Conservation (phyloP, 2,888 invertebrate species). For the Augochlorella aurata region DNA sequence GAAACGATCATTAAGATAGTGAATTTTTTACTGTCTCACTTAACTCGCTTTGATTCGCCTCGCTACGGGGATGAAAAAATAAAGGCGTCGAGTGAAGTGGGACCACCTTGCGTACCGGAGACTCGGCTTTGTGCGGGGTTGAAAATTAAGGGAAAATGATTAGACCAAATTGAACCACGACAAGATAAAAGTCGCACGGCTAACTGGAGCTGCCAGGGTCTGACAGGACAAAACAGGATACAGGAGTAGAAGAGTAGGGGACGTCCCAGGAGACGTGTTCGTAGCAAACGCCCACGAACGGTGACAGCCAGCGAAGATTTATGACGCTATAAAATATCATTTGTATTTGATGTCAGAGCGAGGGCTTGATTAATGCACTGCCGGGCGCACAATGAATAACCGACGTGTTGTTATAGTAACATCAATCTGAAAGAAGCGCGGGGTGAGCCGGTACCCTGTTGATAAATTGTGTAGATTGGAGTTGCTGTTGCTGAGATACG, state of each 20-base stretch:
- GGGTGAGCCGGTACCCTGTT: slow-evolving; percentile 69
- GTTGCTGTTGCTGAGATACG: slow-evolving; percentile 74
- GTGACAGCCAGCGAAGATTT: slow-evolving; percentile 79
- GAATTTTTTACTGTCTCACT: no score
- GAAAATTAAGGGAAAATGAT: slow-evolving; percentile 55
- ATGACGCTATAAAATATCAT: slow-evolving; percentile 82
- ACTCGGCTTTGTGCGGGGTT: not conserved
- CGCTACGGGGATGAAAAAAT: not conserved
- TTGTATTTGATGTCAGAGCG: slow-evolving; percentile 81
- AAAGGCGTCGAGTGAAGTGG: not conserved
- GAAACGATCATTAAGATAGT: no score
- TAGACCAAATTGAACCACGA: slow-evolving; percentile 56
- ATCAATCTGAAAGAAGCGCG: slow-evolving; percentile 77
- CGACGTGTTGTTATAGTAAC: slow-evolving; percentile 77
- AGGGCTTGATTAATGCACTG: slow-evolving; percentile 80
- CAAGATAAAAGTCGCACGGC: slow-evolving; percentile 59
- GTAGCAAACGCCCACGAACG: slow-evolving; percentile 73
- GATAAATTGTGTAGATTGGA: slow-evolving; percentile 79
- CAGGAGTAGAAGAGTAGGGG: slow-evolving; percentile 49
- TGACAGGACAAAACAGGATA: slow-evolving; percentile 53
- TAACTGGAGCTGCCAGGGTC: slow-evolving; percentile 62
- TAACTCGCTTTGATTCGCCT: not conserved
- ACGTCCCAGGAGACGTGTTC: slow-evolving; percentile 69
- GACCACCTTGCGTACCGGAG: not conserved
- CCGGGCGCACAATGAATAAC: slow-evolving; percentile 77